Base-by-base conservation (phyloP, 1,140 invertebrate species). In the Atta texana region DNA sequence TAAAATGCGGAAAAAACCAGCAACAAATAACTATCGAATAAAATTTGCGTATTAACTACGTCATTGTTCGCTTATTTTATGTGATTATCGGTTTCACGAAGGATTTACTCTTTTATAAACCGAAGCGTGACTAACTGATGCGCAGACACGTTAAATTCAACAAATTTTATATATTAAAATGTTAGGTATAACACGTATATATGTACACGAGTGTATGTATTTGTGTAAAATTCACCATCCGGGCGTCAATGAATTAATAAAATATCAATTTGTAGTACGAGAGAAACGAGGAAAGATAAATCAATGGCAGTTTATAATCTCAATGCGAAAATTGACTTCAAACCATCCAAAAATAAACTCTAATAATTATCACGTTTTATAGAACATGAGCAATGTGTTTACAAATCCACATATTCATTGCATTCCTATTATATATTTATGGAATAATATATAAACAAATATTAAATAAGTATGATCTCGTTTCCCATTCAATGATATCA, bases 41-140 rank as follows among this genome's bases (percentile, higher is more conserved):
- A 74, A 74, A 84, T 84, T 84, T 44, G 14, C 80, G 39, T 49
- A 61, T 61, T 84, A 84, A 84, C 28, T 34, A 44, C 55, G 39
- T 44, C 63, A 63, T 31, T 74, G 16, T 59, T 66, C 64, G 31
- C 51, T 39, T 18, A 78, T 64, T 59, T 39, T 24, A 24, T 12
- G 14, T 31, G 51, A 81, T 81, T 81, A 71, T 81, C 31, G 64
- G 49, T 24, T 55, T 81, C 66, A 8, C 10, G n/a, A 12, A 14
- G 21, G 31, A 57, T 69, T 71, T 75, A 18, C 44, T n/a, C 24
- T 61, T 61, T 75, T 51, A 49, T 59, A 74, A 75, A 84, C 18
- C 18, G 31, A 8, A 18, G 21, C 16, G 53, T 18, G 31, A 57
- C 21, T 18, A 53, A 49, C 39, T 12, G 3, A 14, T 24, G 77